Evolutionary conservation across 2,113 vertebrate genomes (phyloP).

Genomic region (Syngnathus typhle): DNA sequence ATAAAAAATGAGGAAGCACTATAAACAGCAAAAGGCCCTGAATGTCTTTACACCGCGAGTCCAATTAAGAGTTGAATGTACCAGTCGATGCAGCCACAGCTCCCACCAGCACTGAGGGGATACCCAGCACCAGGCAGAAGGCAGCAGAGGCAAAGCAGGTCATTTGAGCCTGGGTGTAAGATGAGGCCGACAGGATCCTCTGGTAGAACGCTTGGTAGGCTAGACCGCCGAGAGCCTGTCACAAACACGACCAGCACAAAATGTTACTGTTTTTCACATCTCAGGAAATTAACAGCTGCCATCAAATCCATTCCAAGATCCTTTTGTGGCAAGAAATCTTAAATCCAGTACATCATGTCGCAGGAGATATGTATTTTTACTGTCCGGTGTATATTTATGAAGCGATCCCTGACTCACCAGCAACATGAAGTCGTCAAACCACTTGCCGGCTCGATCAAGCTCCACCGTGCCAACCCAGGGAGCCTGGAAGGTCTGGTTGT

Average conservation of each 20-base stretch:
- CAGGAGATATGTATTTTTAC: neutral
- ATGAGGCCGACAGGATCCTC: slow-evolving; percentile 73
- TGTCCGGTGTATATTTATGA: neutral
- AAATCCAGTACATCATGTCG: neutral
- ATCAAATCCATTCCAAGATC: neutral
- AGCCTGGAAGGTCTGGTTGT: slow-evolving; percentile 61
- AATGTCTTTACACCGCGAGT: neutral
- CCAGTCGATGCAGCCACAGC: slow-evolving; percentile 78
- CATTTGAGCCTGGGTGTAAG: slow-evolving; percentile 68
- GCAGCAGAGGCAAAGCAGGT: slow-evolving; percentile 70
- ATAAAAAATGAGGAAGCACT: neutral
- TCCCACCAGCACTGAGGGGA: slow-evolving; percentile 74
- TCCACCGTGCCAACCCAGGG: slow-evolving; percentile 66
- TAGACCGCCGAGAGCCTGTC: slow-evolving; percentile 74
- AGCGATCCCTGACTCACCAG: slow-evolving; percentile 49
- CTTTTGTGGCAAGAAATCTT: neutral
- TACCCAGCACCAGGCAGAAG: slow-evolving; percentile 69
- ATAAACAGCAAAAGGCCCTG: neutral
- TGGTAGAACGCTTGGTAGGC: slow-evolving; percentile 82
- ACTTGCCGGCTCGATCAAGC: slow-evolving; percentile 54
- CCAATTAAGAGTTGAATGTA: slow-evolving; percentile 27
- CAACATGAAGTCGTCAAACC: slow-evolving; percentile 69
- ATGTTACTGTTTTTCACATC: neutral
- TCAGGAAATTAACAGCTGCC: neutral
- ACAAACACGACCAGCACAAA: slow-evolving; percentile 8